Base-by-base conservation (phyloP, 1,140 invertebrate genomes). In the Solen grandis region DNA sequence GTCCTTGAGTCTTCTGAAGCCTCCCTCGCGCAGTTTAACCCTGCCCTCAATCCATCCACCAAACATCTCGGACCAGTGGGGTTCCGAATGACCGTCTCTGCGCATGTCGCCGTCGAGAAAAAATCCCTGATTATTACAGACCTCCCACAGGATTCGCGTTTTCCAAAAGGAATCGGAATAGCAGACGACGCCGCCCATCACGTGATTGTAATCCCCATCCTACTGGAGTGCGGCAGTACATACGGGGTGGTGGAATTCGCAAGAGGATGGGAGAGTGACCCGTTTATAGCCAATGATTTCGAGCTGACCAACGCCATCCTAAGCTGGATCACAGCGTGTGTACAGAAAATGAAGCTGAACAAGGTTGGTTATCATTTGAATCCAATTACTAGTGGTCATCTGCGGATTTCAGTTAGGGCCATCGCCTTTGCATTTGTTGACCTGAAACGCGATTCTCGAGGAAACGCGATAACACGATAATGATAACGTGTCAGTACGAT, bases 111-210 rank as follows among this genome's bases (percentile, higher is more conserved):
- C 0, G 29, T 66, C 14, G 79, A 85, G 27, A 77, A 55, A 41
- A 82, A 83, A 19, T 63, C 75, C 1, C 19, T 86, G 5, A 36
- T 85, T 41, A 54, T 87, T 29, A 66, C 54, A 0, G 80, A 86
- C 66, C 29, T 88, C 5, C 35, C 73, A 55, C 77, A 84, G 52
- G 82, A 83, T 41, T 59, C 60, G n/a, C 73, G 87, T 36, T 88
- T 87, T 79, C 87, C 87, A 54, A 81, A 85, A 36, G 87, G 86
- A 16, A 72, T 85, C 31, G 81, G 86, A 13, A 41, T 62, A n/a
- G 73, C 62, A 5, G 29, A 35, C 5, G 68, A 57, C 14, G 78
- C 72, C 31, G 75, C 75, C 25, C 57, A 69, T 27, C 85, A 84
- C 73, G 84, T 84, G 10, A 41, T 88, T 5, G 81, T 80, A 77